These are phyloP conservation scores for Phania funesta DNA, from an alignment of 2,888 invertebrate species.

Conservation along the genomic window DNA sequence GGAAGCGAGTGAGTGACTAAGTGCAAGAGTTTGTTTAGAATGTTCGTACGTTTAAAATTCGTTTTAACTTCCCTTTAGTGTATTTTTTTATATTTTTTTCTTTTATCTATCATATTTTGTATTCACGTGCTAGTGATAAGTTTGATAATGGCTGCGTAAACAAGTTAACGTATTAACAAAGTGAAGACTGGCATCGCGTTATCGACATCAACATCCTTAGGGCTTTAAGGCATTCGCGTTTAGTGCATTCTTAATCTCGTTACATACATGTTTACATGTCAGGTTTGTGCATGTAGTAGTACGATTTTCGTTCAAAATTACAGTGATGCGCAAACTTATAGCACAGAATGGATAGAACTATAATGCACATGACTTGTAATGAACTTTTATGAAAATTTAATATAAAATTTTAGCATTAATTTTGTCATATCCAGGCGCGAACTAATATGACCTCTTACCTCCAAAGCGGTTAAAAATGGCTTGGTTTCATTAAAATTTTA, in stretches of 20 bases:
- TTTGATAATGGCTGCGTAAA: constrained; percentile 56
- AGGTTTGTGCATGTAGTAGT: neutral
- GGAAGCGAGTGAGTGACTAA: neutral
- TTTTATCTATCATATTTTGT: constrained; percentile 4
- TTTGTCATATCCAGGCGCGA: too few relatives aligned
- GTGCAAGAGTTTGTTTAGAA: neutral
- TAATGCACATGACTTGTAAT: neutral
- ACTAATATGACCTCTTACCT: too few relatives aligned
- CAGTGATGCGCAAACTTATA: neutral
- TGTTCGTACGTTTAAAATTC: neutral
- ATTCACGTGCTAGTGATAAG: constrained; percentile 50
- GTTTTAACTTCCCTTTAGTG: constrained; percentile 30
- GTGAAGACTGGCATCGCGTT: constrained; percentile 26
- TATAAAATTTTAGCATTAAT: too few relatives aligned
- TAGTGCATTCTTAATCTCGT: constrained; percentile 1
- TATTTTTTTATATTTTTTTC: neutral
- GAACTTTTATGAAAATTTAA: neutral
- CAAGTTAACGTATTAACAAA: constrained; percentile 62
- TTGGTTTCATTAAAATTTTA: too few relatives aligned
- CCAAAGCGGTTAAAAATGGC: too few relatives aligned
- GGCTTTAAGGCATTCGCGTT: constrained; percentile 36
- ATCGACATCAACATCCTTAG: constrained; percentile 39
- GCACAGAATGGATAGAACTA: neutral
- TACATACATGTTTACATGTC: neutral
- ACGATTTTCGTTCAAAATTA: neutral